Percentiles rank a stretch among this genome's conserved stretches.
phyloP scores from a whole-genome alignment of 2,113 vertebrate species.

The Oncorhynchus mykiss region DNA sequence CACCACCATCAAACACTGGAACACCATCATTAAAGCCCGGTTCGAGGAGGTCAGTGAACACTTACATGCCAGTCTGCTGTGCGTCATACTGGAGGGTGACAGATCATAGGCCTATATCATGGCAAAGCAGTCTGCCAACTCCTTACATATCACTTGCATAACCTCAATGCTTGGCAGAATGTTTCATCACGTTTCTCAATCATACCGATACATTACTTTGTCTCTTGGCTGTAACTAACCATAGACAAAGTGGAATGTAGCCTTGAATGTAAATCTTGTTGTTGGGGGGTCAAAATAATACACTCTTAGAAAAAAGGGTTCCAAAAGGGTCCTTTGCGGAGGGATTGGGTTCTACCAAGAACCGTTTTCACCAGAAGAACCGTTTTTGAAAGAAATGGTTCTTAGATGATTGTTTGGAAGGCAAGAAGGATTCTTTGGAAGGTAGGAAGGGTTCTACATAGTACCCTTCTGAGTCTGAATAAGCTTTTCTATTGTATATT shows the following conservation, averaged over 20 bases:
- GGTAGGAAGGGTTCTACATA: no score
- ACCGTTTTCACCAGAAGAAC: no score
- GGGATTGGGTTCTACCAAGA: no score
- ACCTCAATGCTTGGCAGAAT: neutral
- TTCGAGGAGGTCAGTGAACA: slow-evolving; percentile 91
- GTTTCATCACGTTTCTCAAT: no score
- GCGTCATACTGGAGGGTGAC: slow-evolving; percentile 5
- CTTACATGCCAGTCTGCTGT: slow-evolving; percentile 18
- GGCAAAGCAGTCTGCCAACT: slow-evolving; percentile 10
- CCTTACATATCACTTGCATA: neutral
- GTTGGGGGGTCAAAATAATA: no score
- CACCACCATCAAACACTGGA: slow-evolving; percentile 99
- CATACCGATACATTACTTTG: neutral
- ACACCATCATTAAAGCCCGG: slow-evolving; percentile 96
- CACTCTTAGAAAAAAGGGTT: no score
- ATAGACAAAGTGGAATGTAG: neutral
- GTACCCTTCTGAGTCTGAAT: no score
- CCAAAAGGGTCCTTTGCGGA: no score
- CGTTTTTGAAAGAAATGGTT: no score
- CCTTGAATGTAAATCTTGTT: neutral
- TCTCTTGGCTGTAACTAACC: neutral
- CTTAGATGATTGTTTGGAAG: no score
- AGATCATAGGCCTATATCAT: neutral
- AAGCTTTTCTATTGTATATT: no score
- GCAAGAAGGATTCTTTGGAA: no score